Evolutionary conservation across 2,888 invertebrate genomes (phyloP), one percentile per base, ranked within the genome.

Genomic region (Netelia inedita): DNA sequence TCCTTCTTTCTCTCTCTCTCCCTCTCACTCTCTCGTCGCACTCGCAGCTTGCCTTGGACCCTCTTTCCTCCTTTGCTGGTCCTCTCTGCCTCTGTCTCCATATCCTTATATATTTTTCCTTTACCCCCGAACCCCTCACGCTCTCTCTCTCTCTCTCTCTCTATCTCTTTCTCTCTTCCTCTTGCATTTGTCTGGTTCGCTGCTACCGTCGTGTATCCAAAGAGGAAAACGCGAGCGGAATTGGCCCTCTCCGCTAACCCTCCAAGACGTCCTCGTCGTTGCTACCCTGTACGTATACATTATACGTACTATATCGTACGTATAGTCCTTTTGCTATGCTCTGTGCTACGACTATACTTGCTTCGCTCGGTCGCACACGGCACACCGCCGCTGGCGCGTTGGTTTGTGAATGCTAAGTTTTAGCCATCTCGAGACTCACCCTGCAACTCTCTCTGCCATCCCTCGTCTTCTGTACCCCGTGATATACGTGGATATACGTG

Each of bases 331-430:
- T 55, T 72, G 53, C 72, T 35, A 72, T 79, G 41, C 41, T 79
- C 79, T 57, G 53, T 79, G 65, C 35, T 55, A 79, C 43, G 79
- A 75, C 61, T 59, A 41, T 73, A 71, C 63, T 78, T 71, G 73
- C 63, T 69, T 68, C 82, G 69, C 68, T 72, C 72, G 73, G 68
- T 76, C 82, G 68, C 73, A 28, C 76, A 72, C 72, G 69, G 79
- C 55, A 63, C 82, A 81, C 82, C 87, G 59, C 84, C 85, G 88
- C 78, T 86, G 83, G 87, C 87, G 88, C 88, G 90, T 88, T 90
- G 91, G 91, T 91, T 91, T 89, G 90, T 90, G 92, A 91, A 92
- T 91, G 90, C 91, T 91, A 90, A 92, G 91, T 92, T 91, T 89
- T 87, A 91, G 91, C 90, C 91, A 90, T 91, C 89, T 91, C 88